Evolutionary conservation across 2,888 invertebrate genomes (phyloP), one percentile per base, ranked within the genome.

Genomic region (Pedicia rivosa): DNA sequence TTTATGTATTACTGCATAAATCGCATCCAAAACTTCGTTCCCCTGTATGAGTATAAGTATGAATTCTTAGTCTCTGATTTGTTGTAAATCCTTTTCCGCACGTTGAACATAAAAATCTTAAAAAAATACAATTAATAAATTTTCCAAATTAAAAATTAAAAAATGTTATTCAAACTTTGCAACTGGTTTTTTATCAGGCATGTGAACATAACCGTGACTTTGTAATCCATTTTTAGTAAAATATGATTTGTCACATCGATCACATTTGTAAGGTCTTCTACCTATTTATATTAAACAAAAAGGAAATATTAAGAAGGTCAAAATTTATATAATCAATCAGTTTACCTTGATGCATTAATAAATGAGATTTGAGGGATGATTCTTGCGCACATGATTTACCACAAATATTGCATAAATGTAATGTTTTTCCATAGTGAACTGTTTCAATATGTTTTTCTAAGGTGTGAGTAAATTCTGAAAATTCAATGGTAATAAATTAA

Each of bases 1-100:
- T 10, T 8, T 15, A 28, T 14, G 12, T 48, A 50, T 46, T 50
- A 53, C 53, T 48, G 36, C 55, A 55, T 36, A 49, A 44, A 20
- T 50, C 47, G 30, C 55, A 55, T 2, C 47, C 38, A 31, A 45
- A 53, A 38, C 52, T 50, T 40, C 49, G 51, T 40, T 53, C 51
- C 5, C 53, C 53, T 2, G 54, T 52, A 37, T 55, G 55, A 40
- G 48, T 51, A 16, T 50, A 47, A 44, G 50, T 49, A 31, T 55
- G 55, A 1, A 43, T 25, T 14, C 40, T 29, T 10, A 47, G 22
- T 12, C 43, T 35, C 32, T 45, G 44, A 22, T 37, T 39, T 2
- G 46, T 46, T 8, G 40, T 36, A 35, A 46, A 47, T 7, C 25
- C 27, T 26, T 37, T 43, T 5, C 42, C 43, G 26, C 47, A 46